A percentile compares a stretch with the other conserved stretches of the same genome.
Evolutionary conservation across 2,113 vertebrate species (phyloP).

Genomic region (Protomyctophum bolini): DNA sequence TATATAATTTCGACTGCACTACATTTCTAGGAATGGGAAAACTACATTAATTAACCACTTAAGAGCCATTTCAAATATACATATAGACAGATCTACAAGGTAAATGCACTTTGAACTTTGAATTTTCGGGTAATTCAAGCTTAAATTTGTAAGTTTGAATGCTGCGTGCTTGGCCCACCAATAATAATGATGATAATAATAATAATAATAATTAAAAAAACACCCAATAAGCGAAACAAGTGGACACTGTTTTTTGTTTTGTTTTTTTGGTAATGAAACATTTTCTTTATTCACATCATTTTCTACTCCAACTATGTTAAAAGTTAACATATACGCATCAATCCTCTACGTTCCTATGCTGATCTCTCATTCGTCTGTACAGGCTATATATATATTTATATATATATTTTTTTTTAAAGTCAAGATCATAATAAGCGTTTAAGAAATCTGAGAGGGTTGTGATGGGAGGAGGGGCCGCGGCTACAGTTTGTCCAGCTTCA

Average conservation of each 20-base stretch:
- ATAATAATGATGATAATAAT: too few species aligned
- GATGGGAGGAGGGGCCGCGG: conserved; percentile 39
- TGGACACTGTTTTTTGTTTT: not conserved
- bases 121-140: too few species aligned
- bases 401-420: conserved; percentile 62
- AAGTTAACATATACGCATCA: conserved; percentile 74
- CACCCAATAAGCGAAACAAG: not conserved
- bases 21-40: too few species aligned
- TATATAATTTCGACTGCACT: too few species aligned
- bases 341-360: conserved; percentile 76
- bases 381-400: conserved; percentile 53
- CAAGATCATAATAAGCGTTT: conserved; percentile 66
- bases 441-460: conserved; percentile 58
- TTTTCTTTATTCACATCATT: conserved; percentile 78
- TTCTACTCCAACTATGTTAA: conserved; percentile 82
- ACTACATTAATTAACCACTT: too few species aligned
- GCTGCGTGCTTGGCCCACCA: too few species aligned
- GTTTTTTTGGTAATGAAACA: conserved; percentile 54
- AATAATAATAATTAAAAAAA: not conserved
- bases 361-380: conserved; percentile 74
- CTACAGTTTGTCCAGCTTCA: conserved; percentile 27
- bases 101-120: too few species aligned
- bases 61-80: too few species aligned
- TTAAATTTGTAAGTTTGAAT: too few species aligned
- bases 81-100: too few species aligned